Percentiles rank a stretch among this genome's conserved stretches.
Conservation (phyloP, 2,797 vertebrate species). For the Eurystomus glaucurus region DNA sequence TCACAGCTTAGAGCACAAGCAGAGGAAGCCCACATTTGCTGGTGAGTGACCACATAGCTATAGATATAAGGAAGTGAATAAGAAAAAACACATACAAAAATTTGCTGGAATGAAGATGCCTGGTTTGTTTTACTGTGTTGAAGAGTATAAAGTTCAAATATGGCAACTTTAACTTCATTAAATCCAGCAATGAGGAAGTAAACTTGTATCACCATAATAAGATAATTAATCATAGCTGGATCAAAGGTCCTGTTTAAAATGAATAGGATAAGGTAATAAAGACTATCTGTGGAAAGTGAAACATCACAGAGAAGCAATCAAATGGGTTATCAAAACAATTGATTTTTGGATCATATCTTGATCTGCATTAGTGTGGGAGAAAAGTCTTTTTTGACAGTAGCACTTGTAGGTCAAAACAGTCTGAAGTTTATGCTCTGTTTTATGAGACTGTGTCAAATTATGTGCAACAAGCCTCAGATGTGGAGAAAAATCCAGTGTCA, state of each 20-base stretch:
- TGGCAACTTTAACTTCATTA: background rate
- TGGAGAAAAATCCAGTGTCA: background rate
- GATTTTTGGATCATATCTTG: background rate
- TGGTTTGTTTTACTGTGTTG: background rate
- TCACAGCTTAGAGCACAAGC: background rate
- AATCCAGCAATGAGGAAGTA: constrained; percentile 12
- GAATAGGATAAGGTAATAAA: constrained; percentile 8
- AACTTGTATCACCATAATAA: background rate
- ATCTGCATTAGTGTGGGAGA: background rate
- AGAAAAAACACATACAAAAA: background rate
- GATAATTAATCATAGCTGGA: background rate
- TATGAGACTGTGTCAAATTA: background rate
- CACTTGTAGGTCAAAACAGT: background rate
- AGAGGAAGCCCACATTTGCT: background rate
- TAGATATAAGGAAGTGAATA: background rate
- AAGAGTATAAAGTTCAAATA: constrained; percentile 1
- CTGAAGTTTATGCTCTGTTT: background rate
- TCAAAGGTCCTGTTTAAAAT: constrained; percentile 5
- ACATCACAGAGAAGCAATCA: background rate
- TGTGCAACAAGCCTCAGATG: background rate
- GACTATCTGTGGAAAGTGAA: background rate
- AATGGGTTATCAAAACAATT: background rate
- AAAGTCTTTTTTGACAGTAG: background rate
- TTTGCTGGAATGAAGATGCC: background rate
- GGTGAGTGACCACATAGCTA: background rate